A percentile compares a stretch with the other conserved stretches of the same genome.
phyloP scores from a whole-genome alignment of 2,113 vertebrate species.

The Cinclus cinclus region DNA sequence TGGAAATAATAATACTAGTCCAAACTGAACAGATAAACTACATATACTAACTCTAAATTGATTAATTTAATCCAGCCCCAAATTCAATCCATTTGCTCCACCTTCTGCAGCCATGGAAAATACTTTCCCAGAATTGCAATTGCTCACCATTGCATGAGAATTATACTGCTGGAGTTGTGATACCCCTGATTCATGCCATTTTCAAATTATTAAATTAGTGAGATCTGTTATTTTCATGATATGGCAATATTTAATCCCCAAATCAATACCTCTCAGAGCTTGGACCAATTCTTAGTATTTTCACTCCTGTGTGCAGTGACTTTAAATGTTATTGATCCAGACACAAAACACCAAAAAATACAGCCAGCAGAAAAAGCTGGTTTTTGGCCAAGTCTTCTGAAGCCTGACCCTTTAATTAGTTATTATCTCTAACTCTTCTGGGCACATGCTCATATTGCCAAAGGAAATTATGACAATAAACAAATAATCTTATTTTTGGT shows the following conservation, averaged over 20 bases:
- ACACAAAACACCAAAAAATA: not conserved
- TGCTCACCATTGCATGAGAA: not conserved
- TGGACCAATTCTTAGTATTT: not conserved
- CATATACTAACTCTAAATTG: not conserved
- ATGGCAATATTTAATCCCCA: not conserved
- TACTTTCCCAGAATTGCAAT: not conserved
- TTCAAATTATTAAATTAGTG: not conserved
- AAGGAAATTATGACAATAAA: slow-evolving; percentile 25
- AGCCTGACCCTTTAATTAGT: slow-evolving; percentile 19
- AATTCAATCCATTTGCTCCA: not conserved
- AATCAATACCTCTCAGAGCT: not conserved
- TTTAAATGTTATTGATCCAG: not conserved
- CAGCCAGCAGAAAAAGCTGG: not conserved
- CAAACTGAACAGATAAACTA: not conserved
- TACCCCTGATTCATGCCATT: not conserved
- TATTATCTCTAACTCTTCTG: slow-evolving; percentile 17
- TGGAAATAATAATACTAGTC: not conserved
- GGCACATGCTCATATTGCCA: not conserved
- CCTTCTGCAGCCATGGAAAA: not conserved
- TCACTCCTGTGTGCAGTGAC: not conserved
- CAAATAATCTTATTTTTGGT: not conserved
- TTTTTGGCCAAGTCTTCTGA: not conserved
- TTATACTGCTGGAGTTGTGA: not conserved
- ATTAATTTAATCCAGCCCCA: not conserved
- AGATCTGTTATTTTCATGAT: not conserved